Base-by-base conservation (phyloP, 2,888 invertebrate genomes). In the Magallana nippona region DNA sequence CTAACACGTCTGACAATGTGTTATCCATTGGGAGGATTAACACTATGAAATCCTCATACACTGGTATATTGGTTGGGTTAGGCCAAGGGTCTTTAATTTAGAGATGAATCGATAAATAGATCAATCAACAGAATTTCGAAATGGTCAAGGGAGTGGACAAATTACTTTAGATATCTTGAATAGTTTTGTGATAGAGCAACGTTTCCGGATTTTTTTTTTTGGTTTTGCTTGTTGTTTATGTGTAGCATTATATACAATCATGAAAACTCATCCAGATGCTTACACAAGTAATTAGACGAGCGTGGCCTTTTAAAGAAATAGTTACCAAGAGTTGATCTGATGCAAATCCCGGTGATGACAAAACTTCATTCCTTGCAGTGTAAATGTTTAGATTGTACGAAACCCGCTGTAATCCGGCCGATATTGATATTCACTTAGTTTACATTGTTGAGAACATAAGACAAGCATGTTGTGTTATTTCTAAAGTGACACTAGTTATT, bases 291-390 rank as follows among this genome's bases (percentile, higher is more conserved):
- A 44, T 44, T 44, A 44, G 5, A 44, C 8, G 5, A 44, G 22
- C 71, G 71, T 71, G 71, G 71, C 71, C 71, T 27, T 13, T 27
- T 15, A 19, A 60, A 60, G 71, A 71, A 71, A 27, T 63, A 3
- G 71, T 71, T 71, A 71, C 71, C 71, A 71, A 32, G 71, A 71
- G 71, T 71, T 71, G 32, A 71, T 71, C 71, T 32, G 27, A 71
- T 71, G 71, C 71, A 71, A 71, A 71, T 71, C 71, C 32, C 27
- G 13, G 10, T 32, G 27, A 71, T 71, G 71, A 71, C 71, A 71
- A 71, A 71, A 71, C 71, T 71, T 71, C 71, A 71, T 71, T 27
- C 27, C 71, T 32, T 27, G 13, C 71, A 71, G 71, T 71, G 71
- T 71, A 27, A 71, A 71, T 71, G 71, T 71, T 71, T 71, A 71